Base-by-base conservation (phyloP, 1,140 invertebrate genomes). In the Pseudachorutes palmiensis region DNA sequence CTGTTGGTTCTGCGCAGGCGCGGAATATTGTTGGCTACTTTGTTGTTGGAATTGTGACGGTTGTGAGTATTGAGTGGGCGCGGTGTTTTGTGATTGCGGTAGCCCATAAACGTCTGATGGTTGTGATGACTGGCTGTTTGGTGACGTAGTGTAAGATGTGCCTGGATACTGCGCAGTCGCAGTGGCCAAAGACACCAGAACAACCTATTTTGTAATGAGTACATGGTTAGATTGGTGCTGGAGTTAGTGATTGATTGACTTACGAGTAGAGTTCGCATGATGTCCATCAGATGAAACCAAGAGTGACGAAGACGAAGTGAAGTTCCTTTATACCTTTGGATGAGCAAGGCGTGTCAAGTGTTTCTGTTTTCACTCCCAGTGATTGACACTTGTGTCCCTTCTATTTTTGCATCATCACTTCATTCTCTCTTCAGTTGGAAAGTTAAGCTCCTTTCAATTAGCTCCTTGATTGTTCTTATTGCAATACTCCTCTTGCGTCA, bases 31-130 rank as follows among this genome's bases (percentile, higher is more conserved):
- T 29, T 32, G 28, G 70, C 64, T 69, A 62, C 22, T 75, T 1
- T 64, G 68, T 60, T 41, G 74, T 62, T 58, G 76, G 70, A 45
- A 72, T 73, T 70, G 30, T 65, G 58, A 14, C 63, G 65, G 58
- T 29, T 30, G 31, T n/a, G 49, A 26, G 49, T 58, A 65, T 12
- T n/a, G 16, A 19, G 28, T 2, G 29, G 51, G 26, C 57, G 49
- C 57, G 41, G 69, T 62, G 24, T 33, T 30, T 60, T 51, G 57
- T 19, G 59, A 14, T 24, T 55, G 51, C 48, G 65, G 60, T 22
- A 36, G 26, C 32, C 69, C 69, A 19, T 24, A 62, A 0, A 45
- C 24, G 12, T 45, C 41, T 16, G 61, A 67, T 2, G 57, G 41
- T n/a, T 28, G 24, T 12, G 29, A 32, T 1, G 28, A 14, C 5